Evolutionary conservation across 2,888 invertebrate genomes (phyloP), one percentile per base, ranked within the genome.

Genomic region (Sialis lutaria): DNA sequence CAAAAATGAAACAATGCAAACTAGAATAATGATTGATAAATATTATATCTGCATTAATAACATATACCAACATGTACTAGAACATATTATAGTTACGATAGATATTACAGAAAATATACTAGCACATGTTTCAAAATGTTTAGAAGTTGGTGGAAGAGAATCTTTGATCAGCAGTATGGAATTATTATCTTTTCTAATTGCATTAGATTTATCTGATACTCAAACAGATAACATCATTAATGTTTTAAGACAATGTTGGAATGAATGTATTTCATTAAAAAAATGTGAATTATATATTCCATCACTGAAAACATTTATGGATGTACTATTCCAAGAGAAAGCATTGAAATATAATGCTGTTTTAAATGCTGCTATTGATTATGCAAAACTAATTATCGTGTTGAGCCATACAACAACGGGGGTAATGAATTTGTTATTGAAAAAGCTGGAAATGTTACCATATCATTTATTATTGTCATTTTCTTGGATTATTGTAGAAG

Each of bases 91-190:
- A 37, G 7, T 6, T 6, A 12, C n/a, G n/a, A 7, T 2, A 6
- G 12, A 10, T 37, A 12, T 10, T 37, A 10, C 7, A 4, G 49
- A 55, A 49, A 51, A 57, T 39, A 49, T 67, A 35, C 50, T 64
- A 40, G 51, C 56, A 46, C 66, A 59, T 51, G 53, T 67, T 46
- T 60, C 65, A 48, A 61, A 60, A 50, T 58, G 66, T 5, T 52
- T 65, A 37, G 68, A 70, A 54, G 64, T 67, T 54, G 72, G 72
- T 44, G 71, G 71, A 4, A 65, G 67, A 56, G 67, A 67, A 1
- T 69, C 68, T 48, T 51, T 72, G 1, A 61, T 63, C 55, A 65
- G 64, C 61, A 61, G 68, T 39, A 52, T 71, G 33, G 63, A 60
- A 53, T 65, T 69, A 33, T 55, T 62, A 6, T 64, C 65, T 50